Evolutionary conservation across 2,888 invertebrate genomes (phyloP), one percentile per base, ranked within the genome.

Genomic region (Oscheius myriophilus): DNA sequence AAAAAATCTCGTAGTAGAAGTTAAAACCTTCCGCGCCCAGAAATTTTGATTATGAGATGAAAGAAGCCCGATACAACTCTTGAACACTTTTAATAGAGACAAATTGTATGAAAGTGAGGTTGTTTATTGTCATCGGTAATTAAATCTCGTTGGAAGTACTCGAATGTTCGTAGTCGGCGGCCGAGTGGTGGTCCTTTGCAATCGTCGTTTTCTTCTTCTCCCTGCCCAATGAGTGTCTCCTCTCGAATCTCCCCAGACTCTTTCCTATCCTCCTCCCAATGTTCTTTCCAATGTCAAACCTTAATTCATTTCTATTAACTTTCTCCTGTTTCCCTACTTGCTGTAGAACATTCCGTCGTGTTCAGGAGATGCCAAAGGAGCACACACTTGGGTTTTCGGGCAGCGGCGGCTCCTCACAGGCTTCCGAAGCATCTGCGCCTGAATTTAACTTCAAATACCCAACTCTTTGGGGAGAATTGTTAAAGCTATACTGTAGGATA

Each of bases 341-440:
- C 53, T 51, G 52, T 51, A 53, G 53, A 53, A 52, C 53, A 52
- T 53, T 53, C 53, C 42, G 54, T 52, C 54, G 59, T 57, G 21
- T 59, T 68, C 46, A 51, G 64, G 54, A 41, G 61, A 57, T 39
- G 70, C 70, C 52, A 64, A 39, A 45, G 70, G 52, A 49, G 63
- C 62, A 49, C 61, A 46, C 6, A 61, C 61, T 6, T 23, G 49
- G 25, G 26, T 25, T 18, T 18, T 61, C n/a, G 55, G 52, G n/a
- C 67, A 58, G 18, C 58, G 52, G 33, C 71, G 70, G 33, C 72
- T 58, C 39, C 71, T 58, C 26, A 67, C 59, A 23, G 77, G 77
- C 33, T 77, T 77, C 23, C 68, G 61, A 49, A 77, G 69, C 77
- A 77, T 77, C 41, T 69, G 70, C 2, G 77, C 77, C 77, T 77